Evolutionary conservation across 2,113 vertebrate genomes (phyloP).

Genomic region (Dasypus novemcinctus): DNA sequence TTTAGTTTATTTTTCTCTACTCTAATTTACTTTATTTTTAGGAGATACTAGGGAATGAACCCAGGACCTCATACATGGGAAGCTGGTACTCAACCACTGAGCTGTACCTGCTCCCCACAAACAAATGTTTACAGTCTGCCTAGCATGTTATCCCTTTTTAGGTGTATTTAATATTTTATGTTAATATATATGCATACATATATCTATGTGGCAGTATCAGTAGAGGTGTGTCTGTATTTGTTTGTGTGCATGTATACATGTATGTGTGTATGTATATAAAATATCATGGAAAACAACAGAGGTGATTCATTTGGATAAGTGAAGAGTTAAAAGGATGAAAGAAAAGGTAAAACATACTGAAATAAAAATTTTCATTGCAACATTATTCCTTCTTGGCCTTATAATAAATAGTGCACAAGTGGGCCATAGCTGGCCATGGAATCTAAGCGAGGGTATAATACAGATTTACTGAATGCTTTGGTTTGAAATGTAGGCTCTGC

Average conservation of each 20-base stretch:
- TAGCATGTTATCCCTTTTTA: not conserved
- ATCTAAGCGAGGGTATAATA: constrained; percentile 61
- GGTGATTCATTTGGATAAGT: not conserved
- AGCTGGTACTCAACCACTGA: too few relatives aligned
- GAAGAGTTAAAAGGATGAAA: not conserved
- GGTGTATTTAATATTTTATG: not conserved
- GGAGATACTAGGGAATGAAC: too few relatives aligned
- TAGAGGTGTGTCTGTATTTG: too few relatives aligned
- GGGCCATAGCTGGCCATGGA: constrained; percentile 40
- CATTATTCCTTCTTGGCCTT: constrained; percentile 70
- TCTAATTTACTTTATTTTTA: too few relatives aligned
- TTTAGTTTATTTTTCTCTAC: too few relatives aligned
- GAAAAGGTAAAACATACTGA: not conserved
- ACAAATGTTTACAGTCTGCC: not conserved
- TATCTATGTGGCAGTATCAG: not conserved
- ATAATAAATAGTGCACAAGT: constrained; percentile 52
- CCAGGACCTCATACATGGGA: too few relatives aligned
- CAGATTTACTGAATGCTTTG: constrained; percentile 56
- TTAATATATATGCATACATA: not conserved
- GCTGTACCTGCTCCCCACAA: too few relatives aligned
- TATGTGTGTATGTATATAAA: not conserved
- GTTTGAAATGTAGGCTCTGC: constrained; percentile 50
- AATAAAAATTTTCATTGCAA: not conserved
- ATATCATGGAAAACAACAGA: not conserved
- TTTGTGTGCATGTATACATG: not conserved